A percentile compares a stretch with the other conserved stretches of the same genome.
Conservation (phyloP, 2,888 invertebrate genomes). For the Pimpla rufipes region DNA sequence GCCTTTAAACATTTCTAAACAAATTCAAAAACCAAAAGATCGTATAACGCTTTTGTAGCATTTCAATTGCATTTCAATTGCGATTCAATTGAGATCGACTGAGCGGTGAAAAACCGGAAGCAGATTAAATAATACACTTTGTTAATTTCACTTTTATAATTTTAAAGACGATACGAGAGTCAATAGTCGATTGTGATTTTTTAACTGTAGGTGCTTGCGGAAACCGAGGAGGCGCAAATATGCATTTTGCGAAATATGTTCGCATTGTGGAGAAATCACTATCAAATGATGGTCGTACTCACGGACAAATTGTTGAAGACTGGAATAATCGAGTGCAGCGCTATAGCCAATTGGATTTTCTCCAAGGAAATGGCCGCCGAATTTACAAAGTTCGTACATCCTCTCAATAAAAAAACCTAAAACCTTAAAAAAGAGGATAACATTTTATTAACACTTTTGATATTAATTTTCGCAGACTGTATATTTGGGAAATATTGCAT, state of each 20-base stretch:
- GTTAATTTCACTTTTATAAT: background rate
- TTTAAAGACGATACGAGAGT: background rate
- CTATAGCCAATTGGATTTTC: conserved; percentile 99
- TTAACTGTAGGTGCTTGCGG: conserved; percentile 91
- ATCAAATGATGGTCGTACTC: conserved; percentile 98
- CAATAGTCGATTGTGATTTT: background rate
- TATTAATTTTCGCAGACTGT: conserved; percentile 88
- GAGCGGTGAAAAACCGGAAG: no score
- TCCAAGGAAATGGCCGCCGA: conserved; percentile 96
- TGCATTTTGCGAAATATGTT: conserved; percentile 96
- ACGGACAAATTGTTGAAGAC: conserved; percentile 99
- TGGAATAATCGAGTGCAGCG: conserved; percentile 98
- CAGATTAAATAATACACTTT: background rate
- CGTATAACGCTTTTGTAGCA: no score
- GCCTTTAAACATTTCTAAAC: no score
- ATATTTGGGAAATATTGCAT: conserved; percentile 98
- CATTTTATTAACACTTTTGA: background rate
- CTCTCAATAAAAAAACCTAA: background rate
- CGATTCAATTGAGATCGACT: no score
- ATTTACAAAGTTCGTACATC: conserved; percentile 90
- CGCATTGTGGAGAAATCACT: conserved; percentile 98
- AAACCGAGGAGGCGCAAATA: conserved; percentile 98
- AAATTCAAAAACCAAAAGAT: no score
- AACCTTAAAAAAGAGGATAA: background rate
- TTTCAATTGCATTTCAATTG: no score